phyloP scores from a whole-genome alignment of 2,797 vertebrate genomes.

The Pagetopsis macropterus region DNA sequence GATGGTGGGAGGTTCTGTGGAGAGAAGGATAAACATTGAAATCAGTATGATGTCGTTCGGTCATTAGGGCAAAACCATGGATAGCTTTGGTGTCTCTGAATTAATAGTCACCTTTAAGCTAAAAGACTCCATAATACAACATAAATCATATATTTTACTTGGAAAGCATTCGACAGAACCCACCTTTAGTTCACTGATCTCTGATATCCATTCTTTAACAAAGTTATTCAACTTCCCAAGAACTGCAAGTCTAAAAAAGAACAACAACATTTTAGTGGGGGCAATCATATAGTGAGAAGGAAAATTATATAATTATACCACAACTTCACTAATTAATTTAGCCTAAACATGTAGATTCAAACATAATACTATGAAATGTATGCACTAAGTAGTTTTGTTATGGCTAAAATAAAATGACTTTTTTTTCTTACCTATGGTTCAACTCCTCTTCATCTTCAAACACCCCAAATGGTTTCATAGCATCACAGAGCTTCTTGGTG shows the following conservation, averaged over 20 bases:
- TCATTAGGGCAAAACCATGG: neutral
- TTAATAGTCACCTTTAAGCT: neutral
- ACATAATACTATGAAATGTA: neutral
- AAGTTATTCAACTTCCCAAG: conserved; percentile 94
- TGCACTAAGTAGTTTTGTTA: neutral
- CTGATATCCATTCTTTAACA: conserved; percentile 96
- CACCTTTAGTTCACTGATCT: conserved; percentile 96
- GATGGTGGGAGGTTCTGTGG: conserved; percentile 91
- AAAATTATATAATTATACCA: neutral
- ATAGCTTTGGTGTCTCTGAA: neutral
- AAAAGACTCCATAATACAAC: neutral
- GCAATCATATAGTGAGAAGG: neutral
- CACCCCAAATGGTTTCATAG: conserved; percentile 94
- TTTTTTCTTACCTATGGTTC: conserved; percentile 88
- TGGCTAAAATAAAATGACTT: accelerated
- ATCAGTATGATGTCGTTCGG: neutral
- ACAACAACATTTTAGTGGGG: conserved; percentile 21
- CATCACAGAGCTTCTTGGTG: conserved; percentile 91
- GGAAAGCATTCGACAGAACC: conserved; percentile 23
- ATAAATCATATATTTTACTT: neutral
- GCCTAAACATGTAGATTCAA: neutral
- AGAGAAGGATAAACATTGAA: conserved; percentile 10
- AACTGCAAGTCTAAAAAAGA: conserved; percentile 88
- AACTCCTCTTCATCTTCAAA: conserved; percentile 95
- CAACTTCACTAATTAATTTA: neutral